A percentile compares a stretch with the other conserved stretches of the same genome.
These are phyloP conservation scores for Eubasilissa regina DNA, from an alignment of 1,140 invertebrate genomes.

Conservation along the genomic window DNA sequence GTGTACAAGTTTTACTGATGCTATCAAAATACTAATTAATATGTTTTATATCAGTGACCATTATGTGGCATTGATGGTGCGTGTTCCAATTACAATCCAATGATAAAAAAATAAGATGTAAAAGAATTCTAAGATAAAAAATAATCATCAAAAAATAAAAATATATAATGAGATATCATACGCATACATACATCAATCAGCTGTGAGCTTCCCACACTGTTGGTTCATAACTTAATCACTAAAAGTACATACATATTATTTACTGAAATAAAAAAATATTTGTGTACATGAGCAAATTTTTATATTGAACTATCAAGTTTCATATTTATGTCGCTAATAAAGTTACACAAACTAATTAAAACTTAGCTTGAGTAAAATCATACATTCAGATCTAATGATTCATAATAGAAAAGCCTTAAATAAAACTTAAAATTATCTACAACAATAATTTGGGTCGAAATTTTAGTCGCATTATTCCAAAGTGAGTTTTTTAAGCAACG, in stretches of 20 bases:
- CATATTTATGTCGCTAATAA: conserved; percentile 11
- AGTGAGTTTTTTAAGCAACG: too few species aligned
- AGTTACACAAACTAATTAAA: conserved; percentile 26
- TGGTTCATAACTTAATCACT: background rate
- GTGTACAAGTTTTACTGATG: background rate
- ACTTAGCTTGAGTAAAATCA: conserved; percentile 29
- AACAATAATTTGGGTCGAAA: background rate
- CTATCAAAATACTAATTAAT: background rate
- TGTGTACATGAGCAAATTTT: conserved; percentile 19
- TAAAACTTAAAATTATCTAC: background rate
- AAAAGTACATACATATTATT: background rate
- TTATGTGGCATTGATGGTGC: too few species aligned
- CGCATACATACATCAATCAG: background rate
- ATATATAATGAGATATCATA: background rate
- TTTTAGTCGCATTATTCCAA: background rate
- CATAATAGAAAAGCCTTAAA: conserved; percentile 14
- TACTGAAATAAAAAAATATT: background rate
- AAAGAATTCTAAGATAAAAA: background rate
- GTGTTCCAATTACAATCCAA: background rate
- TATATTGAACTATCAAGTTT: background rate
- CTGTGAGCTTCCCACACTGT: conserved; percentile 14
- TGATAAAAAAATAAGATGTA: background rate
- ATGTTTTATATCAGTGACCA: background rate
- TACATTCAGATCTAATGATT: conserved; percentile 12
- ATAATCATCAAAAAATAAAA: background rate